Evolutionary conservation across 1,140 invertebrate species (phyloP).

Genomic region (Drosophila leontia): DNA sequence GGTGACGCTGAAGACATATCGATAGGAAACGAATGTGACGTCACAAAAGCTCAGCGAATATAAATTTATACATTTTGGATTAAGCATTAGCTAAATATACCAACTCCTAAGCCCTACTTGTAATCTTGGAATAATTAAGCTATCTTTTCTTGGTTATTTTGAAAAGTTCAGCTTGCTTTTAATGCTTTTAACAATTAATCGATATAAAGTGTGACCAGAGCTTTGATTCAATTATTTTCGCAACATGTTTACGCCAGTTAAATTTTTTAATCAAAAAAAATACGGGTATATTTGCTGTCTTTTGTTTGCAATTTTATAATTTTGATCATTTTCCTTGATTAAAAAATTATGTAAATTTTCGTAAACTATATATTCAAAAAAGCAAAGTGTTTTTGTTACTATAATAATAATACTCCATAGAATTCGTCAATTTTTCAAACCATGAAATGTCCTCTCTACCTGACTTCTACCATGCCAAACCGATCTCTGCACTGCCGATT

Average conservation of each 20-base stretch:
- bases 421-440: background rate
- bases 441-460: background rate
- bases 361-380: too few species aligned
- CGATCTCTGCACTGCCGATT: slow-evolving; percentile 7
- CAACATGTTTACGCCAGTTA: background rate
- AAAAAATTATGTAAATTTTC: too few species aligned
- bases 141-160: background rate
- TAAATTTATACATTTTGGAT: background rate
- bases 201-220: background rate
- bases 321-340: too few species aligned
- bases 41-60: slow-evolving; percentile 1
- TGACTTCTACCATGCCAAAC: background rate
- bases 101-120: background rate
- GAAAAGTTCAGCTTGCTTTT: background rate
- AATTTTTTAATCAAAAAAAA: too few species aligned
- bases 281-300: too few species aligned
- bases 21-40: background rate
- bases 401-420: background rate
- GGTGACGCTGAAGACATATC: slow-evolving; percentile 12
- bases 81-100: too few species aligned
- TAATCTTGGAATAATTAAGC: background rate
- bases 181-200: background rate
- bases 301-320: too few species aligned
- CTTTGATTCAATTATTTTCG: background rate
- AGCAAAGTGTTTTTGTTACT: too few species aligned